Percentiles rank a stretch among this genome's conserved stretches.
Conservation (phyloP, 2,797 vertebrate genomes). For the Anguilla marmorata region DNA sequence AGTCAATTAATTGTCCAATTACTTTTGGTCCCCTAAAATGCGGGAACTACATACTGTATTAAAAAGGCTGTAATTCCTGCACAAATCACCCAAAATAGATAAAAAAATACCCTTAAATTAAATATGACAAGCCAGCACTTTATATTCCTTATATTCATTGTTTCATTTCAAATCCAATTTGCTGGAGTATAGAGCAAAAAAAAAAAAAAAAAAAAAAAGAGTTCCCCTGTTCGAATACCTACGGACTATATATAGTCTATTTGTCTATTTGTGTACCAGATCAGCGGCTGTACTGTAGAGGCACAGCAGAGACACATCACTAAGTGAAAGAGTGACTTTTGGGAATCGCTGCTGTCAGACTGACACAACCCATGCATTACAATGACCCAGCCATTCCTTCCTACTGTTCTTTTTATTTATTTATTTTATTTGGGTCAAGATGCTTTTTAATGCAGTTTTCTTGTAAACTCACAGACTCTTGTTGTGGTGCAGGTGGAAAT, state of each 20-base stretch:
- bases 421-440: not conserved
- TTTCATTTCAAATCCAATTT: too few species aligned
- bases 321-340: not conserved
- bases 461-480: not conserved
- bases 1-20: too few species aligned
- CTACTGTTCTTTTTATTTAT: not conserved
- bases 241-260: not conserved
- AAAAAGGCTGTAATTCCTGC: too few species aligned
- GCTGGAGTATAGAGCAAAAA: too few species aligned
- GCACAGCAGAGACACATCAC: not conserved
- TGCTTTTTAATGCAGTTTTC: not conserved
- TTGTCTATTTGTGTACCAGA: not conserved
- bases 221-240: not conserved
- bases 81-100: too few species aligned
- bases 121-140: too few species aligned
- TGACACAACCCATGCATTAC: constrained; percentile 10
- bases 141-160: too few species aligned
- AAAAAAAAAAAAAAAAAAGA: too few species aligned
- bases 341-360: not conserved
- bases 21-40: too few species aligned
- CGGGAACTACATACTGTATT: too few species aligned
- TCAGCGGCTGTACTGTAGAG: not conserved
- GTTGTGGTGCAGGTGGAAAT: not conserved
- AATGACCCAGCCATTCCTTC: not conserved
- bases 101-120: too few species aligned